These are phyloP conservation scores for Linnaemya vulpina DNA, from an alignment of 2,888 invertebrate genomes.

Conservation along the genomic window DNA sequence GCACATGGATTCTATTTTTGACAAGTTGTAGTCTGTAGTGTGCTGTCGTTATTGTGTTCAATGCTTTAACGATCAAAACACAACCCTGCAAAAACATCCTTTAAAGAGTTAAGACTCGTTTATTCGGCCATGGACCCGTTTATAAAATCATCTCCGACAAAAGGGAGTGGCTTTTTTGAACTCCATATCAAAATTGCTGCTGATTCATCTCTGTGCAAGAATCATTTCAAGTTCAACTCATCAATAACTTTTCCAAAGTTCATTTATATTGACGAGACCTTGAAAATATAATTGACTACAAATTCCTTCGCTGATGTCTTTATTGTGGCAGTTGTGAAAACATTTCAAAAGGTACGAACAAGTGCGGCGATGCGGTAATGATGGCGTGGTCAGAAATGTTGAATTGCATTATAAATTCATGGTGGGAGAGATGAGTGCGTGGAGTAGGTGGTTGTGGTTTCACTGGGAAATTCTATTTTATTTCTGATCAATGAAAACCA, in stretches of 20 bases:
- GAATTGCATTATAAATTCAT: neutral
- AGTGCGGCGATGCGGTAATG: neutral
- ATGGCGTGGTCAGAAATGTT: slow-evolving; percentile 8
- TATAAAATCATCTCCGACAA: too few species aligned
- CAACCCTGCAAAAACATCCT: too few species aligned
- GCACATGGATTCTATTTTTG: too few species aligned
- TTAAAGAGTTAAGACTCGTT: too few species aligned
- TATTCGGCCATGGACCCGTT: too few species aligned
- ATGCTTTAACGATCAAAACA: too few species aligned
- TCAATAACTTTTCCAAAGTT: slow-evolving; percentile 1
- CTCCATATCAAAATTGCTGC: too few species aligned
- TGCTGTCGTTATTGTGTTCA: too few species aligned
- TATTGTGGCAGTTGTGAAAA: slow-evolving; percentile 23
- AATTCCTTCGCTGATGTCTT: slow-evolving; percentile 18
- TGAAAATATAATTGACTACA: slow-evolving; percentile 22
- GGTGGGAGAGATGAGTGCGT: neutral
- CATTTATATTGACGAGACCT: neutral
- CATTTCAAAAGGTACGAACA: slow-evolving; percentile 32
- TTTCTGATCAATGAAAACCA: slow-evolving; percentile 47
- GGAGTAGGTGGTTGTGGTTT: neutral
- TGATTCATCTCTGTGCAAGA: neutral
- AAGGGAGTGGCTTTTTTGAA: too few species aligned
- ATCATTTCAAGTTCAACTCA: neutral
- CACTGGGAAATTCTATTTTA: slow-evolving; percentile 1
- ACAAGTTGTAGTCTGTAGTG: too few species aligned